Evolutionary conservation across 2,888 invertebrate species (phyloP), one percentile per base, ranked within the genome.

Genomic region (Odontocerum albicorne): DNA sequence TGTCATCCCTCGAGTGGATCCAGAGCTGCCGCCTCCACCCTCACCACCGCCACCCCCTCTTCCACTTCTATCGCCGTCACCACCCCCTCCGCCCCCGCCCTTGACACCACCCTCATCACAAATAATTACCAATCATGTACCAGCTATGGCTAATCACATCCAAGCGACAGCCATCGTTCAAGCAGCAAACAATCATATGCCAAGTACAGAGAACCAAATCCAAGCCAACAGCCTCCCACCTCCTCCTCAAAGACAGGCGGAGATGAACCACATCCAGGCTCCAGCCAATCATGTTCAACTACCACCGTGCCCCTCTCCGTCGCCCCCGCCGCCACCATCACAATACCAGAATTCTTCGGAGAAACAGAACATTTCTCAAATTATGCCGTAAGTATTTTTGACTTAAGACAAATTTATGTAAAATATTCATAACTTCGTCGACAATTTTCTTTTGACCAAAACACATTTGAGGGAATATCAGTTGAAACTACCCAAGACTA

Each of bases 1-100:
- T 0, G 89, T 92, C 4, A 79, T 90, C 61, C 90, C 90, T 1
- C 75, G 89, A 4, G 86, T 83, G 36, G 84, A 83, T 27, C 64
- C 68, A 6, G 69, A 66, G 4, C 65, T 64, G 16, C 62, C 63
- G 35, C 64, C 64, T 6, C 57, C 65, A 7, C 67, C 58, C 12
- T 55, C 58, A n/a, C 64, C 57, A 21, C 12, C 76, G 55, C 66
- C 76, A 2, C 76, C 76, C 17, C 77, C 77, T 2, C 47, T 56
- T 2, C 56, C 55, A 3, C 64, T 74, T 17, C 73, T 74, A 6
- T 72, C 75, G 8, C 76, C 79, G 2, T 76, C 78, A 15, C 72
- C 75, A 3, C 68, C 72, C 0, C 65, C 66, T 12, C 65, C 67
- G 10, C 62, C 68, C 1, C 64, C 69, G 7, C 67, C 70, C 20